These are phyloP conservation scores for Drosophila sordidula DNA, from an alignment of 2,888 invertebrate species.

Conservation along the genomic window DNA sequence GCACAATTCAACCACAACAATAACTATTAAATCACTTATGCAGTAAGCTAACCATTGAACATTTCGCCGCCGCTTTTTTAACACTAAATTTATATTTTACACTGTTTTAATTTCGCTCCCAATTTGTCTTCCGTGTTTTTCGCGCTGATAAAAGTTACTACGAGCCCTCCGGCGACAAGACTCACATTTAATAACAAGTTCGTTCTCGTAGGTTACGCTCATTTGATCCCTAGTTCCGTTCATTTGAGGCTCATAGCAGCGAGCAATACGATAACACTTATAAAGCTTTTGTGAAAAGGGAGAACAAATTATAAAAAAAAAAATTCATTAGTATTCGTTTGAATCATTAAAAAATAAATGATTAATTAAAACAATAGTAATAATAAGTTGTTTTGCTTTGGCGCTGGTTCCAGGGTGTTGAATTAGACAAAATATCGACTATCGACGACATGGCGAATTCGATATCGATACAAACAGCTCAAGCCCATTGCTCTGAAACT, in stretches of 20 bases:
- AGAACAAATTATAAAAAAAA: no score
- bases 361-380: not conserved
- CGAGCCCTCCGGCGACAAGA: conserved; percentile 13
- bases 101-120: conserved; percentile 25
- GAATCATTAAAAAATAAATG: no score
- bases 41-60: conserved; percentile 46
- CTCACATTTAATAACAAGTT: conserved; percentile 44
- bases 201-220: conserved; percentile 16
- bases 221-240: conserved; percentile 5
- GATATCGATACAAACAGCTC: not conserved
- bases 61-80: conserved; percentile 32
- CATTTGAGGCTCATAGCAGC: conserved; percentile 11
- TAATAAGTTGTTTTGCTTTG: not conserved
- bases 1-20: conserved; percentile 11
- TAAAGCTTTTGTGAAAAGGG: not conserved
- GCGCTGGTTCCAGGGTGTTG: not conserved
- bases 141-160: conserved; percentile 5
- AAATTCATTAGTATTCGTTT: no score
- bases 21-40: not conserved
- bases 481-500: not conserved
- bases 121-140: not conserved
- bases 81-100: conserved; percentile 14
- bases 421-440: not conserved
- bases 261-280: not conserved
- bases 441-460: not conserved